A percentile compares a stretch with the other conserved stretches of the same genome.
Conservation (phyloP, 2,888 invertebrate genomes). For the Tupiocoris notatus region DNA sequence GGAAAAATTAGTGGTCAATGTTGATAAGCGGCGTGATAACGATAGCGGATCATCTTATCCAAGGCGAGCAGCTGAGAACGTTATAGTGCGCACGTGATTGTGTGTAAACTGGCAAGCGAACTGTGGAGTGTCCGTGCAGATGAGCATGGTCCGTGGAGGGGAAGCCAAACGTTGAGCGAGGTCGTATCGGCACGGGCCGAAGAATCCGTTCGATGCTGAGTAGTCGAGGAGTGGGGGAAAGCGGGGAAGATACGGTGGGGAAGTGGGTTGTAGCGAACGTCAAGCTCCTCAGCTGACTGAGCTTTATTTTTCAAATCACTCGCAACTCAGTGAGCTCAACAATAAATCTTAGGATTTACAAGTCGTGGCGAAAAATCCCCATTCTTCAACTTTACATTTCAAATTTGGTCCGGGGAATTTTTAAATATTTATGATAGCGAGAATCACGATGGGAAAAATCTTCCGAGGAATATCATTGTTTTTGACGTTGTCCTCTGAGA, state of each 20-base stretch:
- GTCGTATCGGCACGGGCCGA: not conserved
- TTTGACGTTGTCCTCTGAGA: no score
- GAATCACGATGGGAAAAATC: no score
- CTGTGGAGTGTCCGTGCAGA: not conserved
- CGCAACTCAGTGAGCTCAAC: no score
- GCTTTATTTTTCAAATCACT: no score
- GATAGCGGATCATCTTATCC: not conserved
- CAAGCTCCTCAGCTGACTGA: not conserved
- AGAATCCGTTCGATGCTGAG: not conserved
- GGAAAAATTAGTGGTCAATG: not conserved
- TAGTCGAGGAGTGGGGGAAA: not conserved
- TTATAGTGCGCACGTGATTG: not conserved
- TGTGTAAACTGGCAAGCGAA: not conserved
- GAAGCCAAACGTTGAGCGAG: not conserved
- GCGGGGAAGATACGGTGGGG: not conserved
- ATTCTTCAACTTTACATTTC: no score
- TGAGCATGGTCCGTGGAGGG: not conserved
- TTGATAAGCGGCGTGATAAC: not conserved
- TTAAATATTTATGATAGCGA: no score
- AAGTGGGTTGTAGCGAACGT: not conserved
- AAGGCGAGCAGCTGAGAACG: not conserved
- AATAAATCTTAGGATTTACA: no score
- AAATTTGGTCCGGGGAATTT: no score
- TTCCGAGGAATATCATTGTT: no score
- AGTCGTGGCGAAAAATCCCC: no score